phyloP scores from a whole-genome alignment of 2,888 invertebrate species.

The Diplolepis rosae region DNA sequence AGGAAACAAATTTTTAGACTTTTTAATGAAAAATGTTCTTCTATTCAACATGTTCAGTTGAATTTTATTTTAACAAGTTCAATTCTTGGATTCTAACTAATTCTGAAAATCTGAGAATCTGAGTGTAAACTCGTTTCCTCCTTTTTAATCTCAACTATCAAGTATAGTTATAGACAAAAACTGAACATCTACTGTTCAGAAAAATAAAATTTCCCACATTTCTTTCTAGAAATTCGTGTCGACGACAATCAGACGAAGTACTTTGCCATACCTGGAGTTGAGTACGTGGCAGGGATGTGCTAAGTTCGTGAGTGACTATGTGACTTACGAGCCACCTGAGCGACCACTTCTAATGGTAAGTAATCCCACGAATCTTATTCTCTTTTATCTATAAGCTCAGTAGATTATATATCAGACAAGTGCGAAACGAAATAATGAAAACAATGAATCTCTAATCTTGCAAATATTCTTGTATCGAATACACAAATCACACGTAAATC shows the following conservation, averaged over 20 bases:
- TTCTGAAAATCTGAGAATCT: too few relatives aligned
- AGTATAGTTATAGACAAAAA: background rate
- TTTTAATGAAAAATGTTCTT: background rate
- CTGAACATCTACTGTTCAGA: background rate
- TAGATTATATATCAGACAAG: slow-evolving; percentile 13
- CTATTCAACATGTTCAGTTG: background rate
- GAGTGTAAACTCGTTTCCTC: background rate
- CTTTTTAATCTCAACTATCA: slow-evolving; percentile 18
- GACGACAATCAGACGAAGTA: slow-evolving; percentile 86
- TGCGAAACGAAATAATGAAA: slow-evolving; percentile 25
- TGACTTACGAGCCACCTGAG: slow-evolving; percentile 83
- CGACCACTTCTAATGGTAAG: slow-evolving; percentile 82
- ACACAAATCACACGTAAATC: slow-evolving; percentile 18
- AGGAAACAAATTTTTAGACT: background rate
- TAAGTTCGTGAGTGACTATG: slow-evolving; percentile 85
- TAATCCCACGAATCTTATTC: slow-evolving; percentile 56
- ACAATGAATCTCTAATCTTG: slow-evolving; percentile 15
- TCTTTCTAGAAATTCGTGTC: slow-evolving; percentile 89
- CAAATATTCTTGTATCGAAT: background rate
- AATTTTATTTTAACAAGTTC: background rate
- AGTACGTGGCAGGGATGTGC: slow-evolving; percentile 84
- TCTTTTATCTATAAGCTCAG: background rate
- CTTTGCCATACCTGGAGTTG: slow-evolving; percentile 82
- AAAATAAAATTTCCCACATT: slow-evolving; percentile 35
- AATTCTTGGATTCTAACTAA: too few relatives aligned